Percentiles rank a stretch among this genome's conserved stretches.
phyloP scores from a whole-genome alignment of 2,888 invertebrate genomes.

The Heliconius ismenius region DNA sequence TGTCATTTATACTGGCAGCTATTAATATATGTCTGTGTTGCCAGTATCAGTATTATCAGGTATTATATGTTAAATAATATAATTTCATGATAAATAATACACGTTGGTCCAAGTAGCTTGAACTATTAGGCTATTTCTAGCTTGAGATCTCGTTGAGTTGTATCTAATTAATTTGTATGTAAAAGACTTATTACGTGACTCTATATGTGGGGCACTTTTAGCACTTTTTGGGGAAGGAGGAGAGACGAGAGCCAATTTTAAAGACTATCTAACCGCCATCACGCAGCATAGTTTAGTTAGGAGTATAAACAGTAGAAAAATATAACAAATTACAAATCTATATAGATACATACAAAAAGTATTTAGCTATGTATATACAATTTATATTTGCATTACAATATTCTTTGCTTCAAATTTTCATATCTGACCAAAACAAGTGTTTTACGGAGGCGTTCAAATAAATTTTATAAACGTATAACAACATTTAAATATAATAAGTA shows the following conservation, averaged over 20 bases:
- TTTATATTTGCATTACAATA: neutral
- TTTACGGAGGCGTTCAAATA: slow-evolving; percentile 21
- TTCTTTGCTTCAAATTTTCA: neutral
- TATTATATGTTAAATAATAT: slow-evolving; percentile 1
- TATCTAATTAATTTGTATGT: neutral
- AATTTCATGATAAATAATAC: neutral
- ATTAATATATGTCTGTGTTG: slow-evolving; percentile 15
- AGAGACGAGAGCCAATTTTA: neutral
- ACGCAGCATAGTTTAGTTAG: neutral
- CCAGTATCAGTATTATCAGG: neutral
- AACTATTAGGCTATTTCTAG: neutral
- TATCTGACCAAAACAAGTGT: neutral
- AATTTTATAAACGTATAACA: neutral
- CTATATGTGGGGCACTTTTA: too few relatives aligned
- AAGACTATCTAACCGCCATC: neutral
- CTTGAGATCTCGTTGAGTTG: neutral
- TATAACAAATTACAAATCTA: too few relatives aligned
- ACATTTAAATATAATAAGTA: slow-evolving; percentile 17
- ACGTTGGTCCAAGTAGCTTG: neutral
- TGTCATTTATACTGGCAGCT: slow-evolving; percentile 15
- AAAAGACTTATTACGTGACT: neutral
- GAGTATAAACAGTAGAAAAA: neutral
- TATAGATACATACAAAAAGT: too few relatives aligned
- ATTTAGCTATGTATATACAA: too few relatives aligned
- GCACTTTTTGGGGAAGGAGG: too few relatives aligned